Base-by-base conservation (phyloP, 2,797 vertebrate species). In the Sebastolobus alascanus region DNA sequence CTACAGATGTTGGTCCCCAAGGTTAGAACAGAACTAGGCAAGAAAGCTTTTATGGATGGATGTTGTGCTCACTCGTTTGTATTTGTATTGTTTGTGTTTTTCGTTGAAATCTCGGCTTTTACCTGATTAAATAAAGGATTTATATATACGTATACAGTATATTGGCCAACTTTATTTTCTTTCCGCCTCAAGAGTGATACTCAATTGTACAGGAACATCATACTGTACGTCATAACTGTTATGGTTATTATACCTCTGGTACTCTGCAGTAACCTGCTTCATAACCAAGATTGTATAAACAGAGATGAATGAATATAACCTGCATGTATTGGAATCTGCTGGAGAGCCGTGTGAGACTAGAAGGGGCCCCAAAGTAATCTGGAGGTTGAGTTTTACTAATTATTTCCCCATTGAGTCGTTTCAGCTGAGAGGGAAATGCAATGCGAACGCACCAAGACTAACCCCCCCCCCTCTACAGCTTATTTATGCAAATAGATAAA, bases 331-430 rank as follows among this genome's bases (percentile, higher is more conserved):
- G 82, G 64, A 84, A 71, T 83, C 25, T 22, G 59, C 77, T 6
- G 16, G 37, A 68, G 65, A 74, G 77, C 66, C 69, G 0, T 70
- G 52, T 68, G 85, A 84, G 84, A 88, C 61, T 16, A 68, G 40
- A 72, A 37, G 35, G 2, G 66, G 64, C 46, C 85, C 85, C 38
- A 40, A 90, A 75, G 84, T 84, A 91, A 92, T 91, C 73, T 84
- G 20, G 52, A 61, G 66, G 70, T 79, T 80, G 56, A 77, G 68
- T 84, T 90, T 81, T 59, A 73, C 71, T 37, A 85, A 82, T 90
- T 82, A 84, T 82, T 83, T 91, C 82, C 82, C 77, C 58, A 43
- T 35, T 64, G 82, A 87, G 65, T 43, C 6, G 8, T 76, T 63
- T 72, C 65, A 70, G 55, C 38, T 63, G 56, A 61, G 72, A 68